These are phyloP conservation scores for Hydrozoanthus tunicans DNA, from an alignment of 64 coral and sea anemone species.

Conservation along the genomic window DNA sequence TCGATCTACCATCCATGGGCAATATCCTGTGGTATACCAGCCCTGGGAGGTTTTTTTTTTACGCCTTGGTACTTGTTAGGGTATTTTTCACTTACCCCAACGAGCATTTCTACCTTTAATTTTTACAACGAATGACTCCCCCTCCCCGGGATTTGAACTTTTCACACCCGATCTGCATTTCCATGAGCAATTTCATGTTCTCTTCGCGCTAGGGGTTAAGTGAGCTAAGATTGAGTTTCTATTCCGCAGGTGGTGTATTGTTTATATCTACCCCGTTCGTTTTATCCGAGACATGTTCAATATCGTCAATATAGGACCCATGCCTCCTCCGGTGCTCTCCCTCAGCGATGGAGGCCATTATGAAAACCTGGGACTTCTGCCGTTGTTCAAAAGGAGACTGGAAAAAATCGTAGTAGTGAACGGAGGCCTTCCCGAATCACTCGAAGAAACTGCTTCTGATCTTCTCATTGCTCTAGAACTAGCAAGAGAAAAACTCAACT, in stretches of 20 bases:
- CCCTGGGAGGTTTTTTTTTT: too few species aligned
- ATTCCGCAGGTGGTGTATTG: constrained; percentile 40
- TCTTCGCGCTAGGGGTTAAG: not conserved
- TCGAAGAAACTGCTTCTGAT: not conserved
- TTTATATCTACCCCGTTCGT: constrained; percentile 10
- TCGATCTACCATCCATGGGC: too few species aligned
- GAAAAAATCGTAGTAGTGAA: constrained; percentile 53
- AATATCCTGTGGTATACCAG: too few species aligned
- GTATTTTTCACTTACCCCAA: too few species aligned
- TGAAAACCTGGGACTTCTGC: constrained; percentile 65
- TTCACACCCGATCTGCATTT: too few species aligned
- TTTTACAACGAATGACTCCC: too few species aligned
- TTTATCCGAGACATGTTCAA: constrained; percentile 42
- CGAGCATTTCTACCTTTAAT: too few species aligned
- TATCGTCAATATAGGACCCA: constrained; percentile 21
- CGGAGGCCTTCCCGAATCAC: not conserved
- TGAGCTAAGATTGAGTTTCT: not conserved
- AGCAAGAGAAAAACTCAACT: constrained; percentile 50
- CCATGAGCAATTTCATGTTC: too few species aligned
- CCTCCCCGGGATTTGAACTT: too few species aligned
- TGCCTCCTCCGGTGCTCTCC: constrained; percentile 43
- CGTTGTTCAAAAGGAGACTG: constrained; percentile 58
- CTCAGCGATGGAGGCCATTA: constrained; percentile 68
- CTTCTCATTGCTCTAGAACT: constrained; percentile 35
- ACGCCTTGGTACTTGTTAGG: too few species aligned